Conservation (phyloP, 1,140 invertebrate genomes). For the Steinernema khuongi region DNA sequence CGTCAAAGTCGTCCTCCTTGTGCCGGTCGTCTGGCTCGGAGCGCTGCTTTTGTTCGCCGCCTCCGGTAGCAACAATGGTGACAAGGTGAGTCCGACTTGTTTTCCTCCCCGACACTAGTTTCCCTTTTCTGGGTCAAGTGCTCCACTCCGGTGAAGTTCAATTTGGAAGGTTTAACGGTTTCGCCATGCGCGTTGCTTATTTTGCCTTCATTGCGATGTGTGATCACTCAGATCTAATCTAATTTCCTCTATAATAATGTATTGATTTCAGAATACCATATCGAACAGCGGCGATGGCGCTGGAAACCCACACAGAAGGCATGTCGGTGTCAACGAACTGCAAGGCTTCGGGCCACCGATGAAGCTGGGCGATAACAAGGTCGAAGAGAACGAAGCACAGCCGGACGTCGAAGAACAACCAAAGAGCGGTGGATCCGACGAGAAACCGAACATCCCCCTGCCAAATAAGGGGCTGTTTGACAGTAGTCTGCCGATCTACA, state of each 20-base stretch:
- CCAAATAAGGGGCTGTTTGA: slow-evolving; percentile 46
- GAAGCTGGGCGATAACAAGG: slow-evolving; percentile 28
- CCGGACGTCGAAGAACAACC: slow-evolving; percentile 13
- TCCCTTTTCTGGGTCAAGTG: slow-evolving; percentile 13
- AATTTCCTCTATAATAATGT: too few relatives aligned
- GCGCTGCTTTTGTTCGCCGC: slow-evolving; percentile 52
- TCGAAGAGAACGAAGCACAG: slow-evolving; percentile 20
- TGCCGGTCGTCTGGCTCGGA: slow-evolving; percentile 51
- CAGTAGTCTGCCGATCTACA: slow-evolving; percentile 55
- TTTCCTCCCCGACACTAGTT: too few relatives aligned
- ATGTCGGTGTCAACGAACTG: slow-evolving; percentile 27
- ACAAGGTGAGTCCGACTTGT: slow-evolving; percentile 1
- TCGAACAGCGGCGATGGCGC: slow-evolving; percentile 19
- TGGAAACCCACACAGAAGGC: slow-evolving; percentile 3
- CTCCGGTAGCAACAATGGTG: slow-evolving; percentile 16
- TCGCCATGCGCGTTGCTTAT: too few relatives aligned
- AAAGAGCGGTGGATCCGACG: slow-evolving; percentile 21
- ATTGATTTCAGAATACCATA: neutral
- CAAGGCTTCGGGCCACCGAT: slow-evolving; percentile 52
- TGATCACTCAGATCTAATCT: too few relatives aligned
- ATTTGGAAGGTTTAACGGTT: neutral
- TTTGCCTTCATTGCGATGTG: too few relatives aligned
- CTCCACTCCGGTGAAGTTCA: slow-evolving; percentile 16
- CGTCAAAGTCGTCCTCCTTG: slow-evolving; percentile 50
- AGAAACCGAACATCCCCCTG: slow-evolving; percentile 23